These are phyloP conservation scores for Calidris pygmaea DNA, from an alignment of 2,113 vertebrate species.

Conservation along the genomic window DNA sequence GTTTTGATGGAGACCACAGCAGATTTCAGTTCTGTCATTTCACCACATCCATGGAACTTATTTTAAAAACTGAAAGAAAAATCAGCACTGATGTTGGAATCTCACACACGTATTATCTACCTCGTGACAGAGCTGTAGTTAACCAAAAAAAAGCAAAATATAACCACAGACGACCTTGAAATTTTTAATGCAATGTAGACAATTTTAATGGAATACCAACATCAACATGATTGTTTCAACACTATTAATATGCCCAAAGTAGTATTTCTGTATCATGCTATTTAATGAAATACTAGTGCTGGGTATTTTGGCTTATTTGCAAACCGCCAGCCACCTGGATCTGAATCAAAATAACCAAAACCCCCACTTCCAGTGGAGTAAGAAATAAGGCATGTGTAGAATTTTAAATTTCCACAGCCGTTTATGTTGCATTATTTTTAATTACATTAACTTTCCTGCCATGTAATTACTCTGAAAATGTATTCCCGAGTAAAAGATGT, in stretches of 20 bases:
- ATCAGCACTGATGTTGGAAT: not conserved
- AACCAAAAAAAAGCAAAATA: not conserved
- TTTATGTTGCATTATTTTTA: constrained; percentile 32
- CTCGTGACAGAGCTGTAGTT: not conserved
- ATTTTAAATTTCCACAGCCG: not conserved
- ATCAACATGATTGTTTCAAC: not conserved
- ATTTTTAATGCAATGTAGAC: not conserved
- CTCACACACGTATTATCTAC: accelerated
- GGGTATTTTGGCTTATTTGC: constrained; percentile 21
- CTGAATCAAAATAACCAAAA: not conserved
- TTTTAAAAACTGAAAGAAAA: not conserved
- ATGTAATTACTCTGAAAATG: not conserved
- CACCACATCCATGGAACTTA: not conserved
- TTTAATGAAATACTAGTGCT: constrained; percentile 11
- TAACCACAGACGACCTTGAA: not conserved
- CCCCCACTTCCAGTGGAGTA: not conserved
- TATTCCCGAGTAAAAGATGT: not conserved
- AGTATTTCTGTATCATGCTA: not conserved
- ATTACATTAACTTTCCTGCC: constrained; percentile 42
- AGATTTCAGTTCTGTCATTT: not conserved
- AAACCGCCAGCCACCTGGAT: constrained; percentile 44
- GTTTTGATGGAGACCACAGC: not conserved
- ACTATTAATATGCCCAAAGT: not conserved
- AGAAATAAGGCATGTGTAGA: not conserved
- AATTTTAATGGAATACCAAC: not conserved